Conservation (phyloP, 2,888 invertebrate genomes). For the Machimus atricapillus region DNA sequence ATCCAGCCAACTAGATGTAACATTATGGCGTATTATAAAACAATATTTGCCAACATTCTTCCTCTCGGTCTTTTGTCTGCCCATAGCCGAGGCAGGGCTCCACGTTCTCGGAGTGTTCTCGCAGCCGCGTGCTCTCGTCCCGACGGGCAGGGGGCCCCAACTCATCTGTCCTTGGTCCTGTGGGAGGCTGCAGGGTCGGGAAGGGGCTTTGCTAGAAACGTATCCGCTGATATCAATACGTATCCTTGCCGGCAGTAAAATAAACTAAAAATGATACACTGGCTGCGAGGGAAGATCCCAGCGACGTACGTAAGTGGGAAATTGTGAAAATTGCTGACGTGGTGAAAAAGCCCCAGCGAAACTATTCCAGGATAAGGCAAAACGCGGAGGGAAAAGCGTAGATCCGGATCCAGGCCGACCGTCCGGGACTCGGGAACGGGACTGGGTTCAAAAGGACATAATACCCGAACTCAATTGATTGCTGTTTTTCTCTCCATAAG, state of each 20-base stretch:
- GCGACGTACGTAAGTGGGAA: conserved; percentile 47
- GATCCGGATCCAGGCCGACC: not conserved
- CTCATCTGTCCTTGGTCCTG: not conserved
- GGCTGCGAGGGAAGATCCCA: not conserved
- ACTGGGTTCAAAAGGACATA: conserved; percentile 26
- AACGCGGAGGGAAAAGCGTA: conserved; percentile 41
- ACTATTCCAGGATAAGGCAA: conserved; percentile 45
- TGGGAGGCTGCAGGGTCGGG: not conserved
- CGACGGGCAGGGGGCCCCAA: not conserved
- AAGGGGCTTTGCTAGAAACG: conserved; percentile 23
- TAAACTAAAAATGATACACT: conserved; percentile 45
- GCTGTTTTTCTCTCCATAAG: conserved; percentile 44
- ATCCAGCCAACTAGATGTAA: conserved; percentile 46
- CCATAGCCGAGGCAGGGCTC: not conserved
- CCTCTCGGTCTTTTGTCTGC: conserved; percentile 35
- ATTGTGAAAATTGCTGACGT: conserved; percentile 51
- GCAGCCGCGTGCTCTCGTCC: not conserved
- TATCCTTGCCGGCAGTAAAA: conserved; percentile 41
- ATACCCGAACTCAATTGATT: conserved; percentile 46
- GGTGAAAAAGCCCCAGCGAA: conserved; percentile 49
- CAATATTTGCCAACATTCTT: conserved; percentile 45
- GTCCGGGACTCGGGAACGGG: not conserved
- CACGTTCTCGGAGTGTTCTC: not conserved
- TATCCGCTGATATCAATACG: conserved; percentile 43
- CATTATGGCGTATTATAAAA: conserved; percentile 47